phyloP scores from a whole-genome alignment of 2,113 vertebrate genomes.

The Daphoenositta chrysoptera region DNA sequence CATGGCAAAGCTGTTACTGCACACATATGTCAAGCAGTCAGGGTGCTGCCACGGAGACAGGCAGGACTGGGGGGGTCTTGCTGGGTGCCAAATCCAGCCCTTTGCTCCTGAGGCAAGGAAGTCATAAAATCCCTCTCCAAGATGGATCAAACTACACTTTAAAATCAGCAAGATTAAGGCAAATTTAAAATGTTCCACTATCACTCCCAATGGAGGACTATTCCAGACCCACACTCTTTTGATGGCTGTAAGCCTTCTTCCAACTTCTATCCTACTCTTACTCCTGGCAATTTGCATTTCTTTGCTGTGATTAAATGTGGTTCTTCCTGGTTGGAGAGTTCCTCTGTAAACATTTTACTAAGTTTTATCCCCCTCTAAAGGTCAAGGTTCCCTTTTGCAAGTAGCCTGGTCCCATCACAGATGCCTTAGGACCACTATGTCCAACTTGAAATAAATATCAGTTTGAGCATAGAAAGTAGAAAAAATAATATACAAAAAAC shows the following conservation, averaged over 20 bases:
- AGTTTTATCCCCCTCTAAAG: neutral
- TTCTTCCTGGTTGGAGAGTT: neutral
- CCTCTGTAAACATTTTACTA: neutral
- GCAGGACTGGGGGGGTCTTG: neutral
- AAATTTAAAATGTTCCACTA: neutral
- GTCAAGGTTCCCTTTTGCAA: neutral
- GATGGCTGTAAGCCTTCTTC: neutral
- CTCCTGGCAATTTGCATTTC: neutral
- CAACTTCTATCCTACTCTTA: neutral
- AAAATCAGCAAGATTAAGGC: neutral
- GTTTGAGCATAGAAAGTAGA: neutral
- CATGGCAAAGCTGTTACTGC: neutral
- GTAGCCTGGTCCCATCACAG: neutral
- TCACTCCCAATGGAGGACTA: neutral
- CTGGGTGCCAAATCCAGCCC: neutral
- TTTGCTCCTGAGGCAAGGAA: neutral
- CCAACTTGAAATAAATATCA: neutral
- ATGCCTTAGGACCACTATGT: neutral
- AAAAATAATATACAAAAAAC: neutral
- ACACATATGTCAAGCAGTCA: neutral
- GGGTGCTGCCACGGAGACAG: accelerated
- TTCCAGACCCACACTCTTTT: neutral
- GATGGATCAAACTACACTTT: neutral
- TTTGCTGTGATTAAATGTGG: neutral
- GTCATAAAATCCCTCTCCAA: neutral